Base-by-base conservation (phyloP, 2,888 invertebrate genomes). In the Lacanobia wlatinum region DNA sequence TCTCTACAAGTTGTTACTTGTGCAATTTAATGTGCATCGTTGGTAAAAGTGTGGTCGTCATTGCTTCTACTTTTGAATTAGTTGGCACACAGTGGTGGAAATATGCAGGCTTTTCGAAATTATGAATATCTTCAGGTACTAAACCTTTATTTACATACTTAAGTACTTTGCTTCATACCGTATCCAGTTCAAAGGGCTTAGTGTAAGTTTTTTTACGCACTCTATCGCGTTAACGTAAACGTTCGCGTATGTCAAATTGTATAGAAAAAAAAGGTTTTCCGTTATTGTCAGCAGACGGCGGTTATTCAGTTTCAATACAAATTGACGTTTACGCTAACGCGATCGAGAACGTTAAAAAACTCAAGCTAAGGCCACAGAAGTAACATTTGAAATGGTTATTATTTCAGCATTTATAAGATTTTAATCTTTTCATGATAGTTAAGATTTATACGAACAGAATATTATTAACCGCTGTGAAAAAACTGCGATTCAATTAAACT, bases 121-220 rank as follows among this genome's bases (percentile, higher is more conserved):
- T 62, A 62, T 9, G 2, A 62, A 66, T 66, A 14, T 66, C 34
- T 66, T 43, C 28, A 34, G 34, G 63, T 60, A 43, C 0, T 2
- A 38, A n/a, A n/a, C 3, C 14, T 3, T 16, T 8, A 6, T 1
- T 14, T 38, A 8, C n/a, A 2, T 59, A 21, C 18, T 23, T 7
- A 12, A 5, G n/a, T 21, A 48, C n/a, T 34, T 56, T 56, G 18
- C 10, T 52, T 52, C 12, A 3, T 52, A 21, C 10, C 12, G 1
- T 52, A 21, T 52, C 12, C 9, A 12, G 12, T 52, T 48, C 7
- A n/a, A n/a, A n/a, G n/a, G n/a, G n/a, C n/a, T n/a, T n/a, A n/a
- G n/a, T n/a, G n/a, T n/a, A n/a, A n/a, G n/a, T n/a, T n/a, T n/a
- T n/a, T n/a, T n/a, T n/a, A n/a, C n/a, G n/a, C n/a, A n/a, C n/a